Conservation (phyloP, 2,888 invertebrate species). For the Syrista parreyssii region DNA sequence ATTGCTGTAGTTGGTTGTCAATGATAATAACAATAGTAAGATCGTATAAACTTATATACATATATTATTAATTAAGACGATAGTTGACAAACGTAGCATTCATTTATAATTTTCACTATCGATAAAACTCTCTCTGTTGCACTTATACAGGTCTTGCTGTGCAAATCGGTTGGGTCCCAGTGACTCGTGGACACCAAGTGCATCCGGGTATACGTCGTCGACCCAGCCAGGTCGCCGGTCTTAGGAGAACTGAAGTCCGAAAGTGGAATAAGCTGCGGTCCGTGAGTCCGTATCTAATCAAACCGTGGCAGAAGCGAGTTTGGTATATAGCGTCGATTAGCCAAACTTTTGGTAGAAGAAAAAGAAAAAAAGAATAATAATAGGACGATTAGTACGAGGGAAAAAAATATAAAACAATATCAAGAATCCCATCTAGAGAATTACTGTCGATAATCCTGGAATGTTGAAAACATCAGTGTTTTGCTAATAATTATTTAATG, state of each 20-base stretch:
- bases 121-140: neutral
- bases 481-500: neutral
- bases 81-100: too few species aligned
- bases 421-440: too few species aligned
- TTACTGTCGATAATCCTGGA: too few species aligned
- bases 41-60: neutral
- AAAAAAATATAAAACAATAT: too few species aligned
- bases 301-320: neutral
- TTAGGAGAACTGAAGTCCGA: constrained; percentile 36
- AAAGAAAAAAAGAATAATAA: neutral
- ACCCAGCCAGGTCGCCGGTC: constrained; percentile 27
- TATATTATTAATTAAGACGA: too few species aligned
- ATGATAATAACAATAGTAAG: neutral
- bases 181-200: neutral
- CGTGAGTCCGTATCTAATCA: neutral
- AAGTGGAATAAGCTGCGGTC: neutral
- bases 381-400: too few species aligned
- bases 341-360: neutral
- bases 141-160: neutral
- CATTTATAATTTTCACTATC: neutral
- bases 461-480: neutral
- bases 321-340: neutral
- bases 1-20: neutral
- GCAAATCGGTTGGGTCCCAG: neutral
- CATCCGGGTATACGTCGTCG: constrained; percentile 3